These are phyloP conservation scores for Ganaspis brasiliensis DNA, from an alignment of 2,888 invertebrate genomes.

Conservation along the genomic window DNA sequence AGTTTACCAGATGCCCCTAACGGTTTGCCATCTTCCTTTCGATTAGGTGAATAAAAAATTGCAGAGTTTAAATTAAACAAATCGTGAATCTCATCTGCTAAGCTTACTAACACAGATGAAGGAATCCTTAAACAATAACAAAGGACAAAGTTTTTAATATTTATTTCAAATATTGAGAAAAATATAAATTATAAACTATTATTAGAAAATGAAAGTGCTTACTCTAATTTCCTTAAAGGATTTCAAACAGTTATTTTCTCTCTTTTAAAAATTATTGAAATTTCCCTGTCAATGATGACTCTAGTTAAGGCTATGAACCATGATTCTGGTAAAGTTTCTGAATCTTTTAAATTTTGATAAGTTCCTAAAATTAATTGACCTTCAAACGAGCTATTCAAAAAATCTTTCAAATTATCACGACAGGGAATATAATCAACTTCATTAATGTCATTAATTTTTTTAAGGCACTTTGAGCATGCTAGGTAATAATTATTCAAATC, in stretches of 20 bases:
- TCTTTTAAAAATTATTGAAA: conserved; percentile 12
- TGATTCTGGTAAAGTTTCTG: background rate
- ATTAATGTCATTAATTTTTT: background rate
- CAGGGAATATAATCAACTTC: background rate
- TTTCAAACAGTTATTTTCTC: background rate
- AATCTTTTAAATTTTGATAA: background rate
- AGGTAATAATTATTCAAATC: background rate
- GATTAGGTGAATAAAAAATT: background rate
- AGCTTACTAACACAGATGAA: background rate
- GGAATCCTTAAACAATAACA: conserved; percentile 6
- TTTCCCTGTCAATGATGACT: background rate
- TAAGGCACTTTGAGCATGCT: background rate
- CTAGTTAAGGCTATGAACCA: conserved; percentile 1
- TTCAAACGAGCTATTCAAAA: conserved; percentile 1
- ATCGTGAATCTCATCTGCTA: background rate
- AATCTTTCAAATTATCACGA: background rate
- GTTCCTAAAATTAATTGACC: background rate
- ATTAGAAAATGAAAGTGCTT: background rate
- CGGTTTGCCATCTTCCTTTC: background rate
- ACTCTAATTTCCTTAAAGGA: background rate
- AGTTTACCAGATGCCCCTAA: background rate
- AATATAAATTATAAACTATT: background rate
- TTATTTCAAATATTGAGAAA: background rate
- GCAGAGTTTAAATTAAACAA: conserved; percentile 2
- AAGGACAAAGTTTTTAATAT: background rate